A percentile compares a stretch with the other conserved stretches of the same genome.
These are phyloP conservation scores for Percopsis omiscomaycus DNA, from an alignment of 2,797 vertebrate species.

Conservation along the genomic window DNA sequence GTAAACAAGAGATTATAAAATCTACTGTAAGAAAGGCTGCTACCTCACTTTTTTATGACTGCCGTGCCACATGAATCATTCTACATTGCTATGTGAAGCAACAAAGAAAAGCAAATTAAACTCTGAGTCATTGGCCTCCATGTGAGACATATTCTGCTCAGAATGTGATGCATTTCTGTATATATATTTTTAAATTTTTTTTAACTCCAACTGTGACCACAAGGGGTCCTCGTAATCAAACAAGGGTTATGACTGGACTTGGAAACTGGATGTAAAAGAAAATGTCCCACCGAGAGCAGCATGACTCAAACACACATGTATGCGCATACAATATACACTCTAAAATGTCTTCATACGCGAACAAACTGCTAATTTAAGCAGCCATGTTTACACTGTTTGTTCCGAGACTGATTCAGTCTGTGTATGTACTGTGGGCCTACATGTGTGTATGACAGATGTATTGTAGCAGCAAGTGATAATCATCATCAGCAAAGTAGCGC, in stretches of 20 bases:
- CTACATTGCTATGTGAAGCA: slow-evolving; percentile 37
- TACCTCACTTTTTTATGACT: slow-evolving; percentile 30
- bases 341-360: neutral
- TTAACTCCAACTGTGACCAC: slow-evolving; percentile 22
- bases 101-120: slow-evolving; percentile 26
- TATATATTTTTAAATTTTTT: neutral
- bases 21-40: neutral
- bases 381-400: neutral
- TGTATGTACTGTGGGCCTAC: neutral
- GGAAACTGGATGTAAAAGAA: neutral
- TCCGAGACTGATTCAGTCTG: neutral
- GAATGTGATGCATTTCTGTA: slow-evolving; percentile 3
- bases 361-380: neutral
- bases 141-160: slow-evolving; percentile 25
- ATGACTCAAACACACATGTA: slow-evolving; percentile 32
- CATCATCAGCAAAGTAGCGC: slow-evolving; percentile 35
- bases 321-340: slow-evolving; percentile 8
- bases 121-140: slow-evolving; percentile 29
- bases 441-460: slow-evolving; percentile 23
- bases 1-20: slow-evolving; percentile 24
- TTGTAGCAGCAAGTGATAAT: slow-evolving; percentile 38
- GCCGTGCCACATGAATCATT: slow-evolving; percentile 32
- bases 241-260: neutral
- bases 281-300: slow-evolving; percentile 12
- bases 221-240: slow-evolving; percentile 23